phyloP scores from a whole-genome alignment of 2,888 invertebrate genomes.

The Atethmia centrago region DNA sequence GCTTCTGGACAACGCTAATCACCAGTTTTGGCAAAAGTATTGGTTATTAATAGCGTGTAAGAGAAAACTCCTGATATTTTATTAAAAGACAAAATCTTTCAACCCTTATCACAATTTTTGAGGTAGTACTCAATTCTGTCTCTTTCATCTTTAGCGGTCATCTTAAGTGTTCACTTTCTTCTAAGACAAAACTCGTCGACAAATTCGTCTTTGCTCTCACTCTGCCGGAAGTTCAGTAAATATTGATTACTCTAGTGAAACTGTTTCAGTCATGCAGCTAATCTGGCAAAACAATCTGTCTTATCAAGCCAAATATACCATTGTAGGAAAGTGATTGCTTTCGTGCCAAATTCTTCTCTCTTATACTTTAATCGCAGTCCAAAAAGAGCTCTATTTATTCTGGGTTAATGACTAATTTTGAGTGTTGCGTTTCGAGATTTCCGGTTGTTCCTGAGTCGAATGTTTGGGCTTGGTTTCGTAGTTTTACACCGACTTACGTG shows the following conservation, averaged over 20 bases:
- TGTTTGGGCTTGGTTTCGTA: conserved; percentile 20
- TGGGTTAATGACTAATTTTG: neutral
- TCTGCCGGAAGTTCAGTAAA: neutral
- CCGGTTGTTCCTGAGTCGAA: conserved; percentile 3
- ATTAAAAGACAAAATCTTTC: neutral
- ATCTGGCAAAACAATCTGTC: conserved; percentile 43
- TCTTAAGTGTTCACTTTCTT: neutral
- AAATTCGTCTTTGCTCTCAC: neutral
- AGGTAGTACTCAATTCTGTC: neutral
- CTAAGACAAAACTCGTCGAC: neutral
- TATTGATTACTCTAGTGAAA: conserved; percentile 34
- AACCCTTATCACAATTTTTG: neutral
- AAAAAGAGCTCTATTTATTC: conserved; percentile 27
- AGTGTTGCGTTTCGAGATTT: neutral
- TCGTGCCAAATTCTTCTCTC: conserved; percentile 50
- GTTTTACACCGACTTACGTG: conserved; percentile 21
- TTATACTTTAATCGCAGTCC: neutral
- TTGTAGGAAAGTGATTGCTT: conserved; percentile 37
- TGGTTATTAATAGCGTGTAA: neutral
- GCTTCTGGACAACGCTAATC: neutral
- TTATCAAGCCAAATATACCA: conserved; percentile 53
- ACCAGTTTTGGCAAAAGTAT: neutral
- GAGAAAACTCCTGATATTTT: neutral
- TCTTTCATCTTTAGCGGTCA: neutral
- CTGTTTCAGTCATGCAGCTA: conserved; percentile 13